A percentile compares a stretch with the other conserved stretches of the same genome.
These are phyloP conservation scores for Pinctada fucata DNA, from an alignment of 2,888 invertebrate genomes.

Conservation along the genomic window DNA sequence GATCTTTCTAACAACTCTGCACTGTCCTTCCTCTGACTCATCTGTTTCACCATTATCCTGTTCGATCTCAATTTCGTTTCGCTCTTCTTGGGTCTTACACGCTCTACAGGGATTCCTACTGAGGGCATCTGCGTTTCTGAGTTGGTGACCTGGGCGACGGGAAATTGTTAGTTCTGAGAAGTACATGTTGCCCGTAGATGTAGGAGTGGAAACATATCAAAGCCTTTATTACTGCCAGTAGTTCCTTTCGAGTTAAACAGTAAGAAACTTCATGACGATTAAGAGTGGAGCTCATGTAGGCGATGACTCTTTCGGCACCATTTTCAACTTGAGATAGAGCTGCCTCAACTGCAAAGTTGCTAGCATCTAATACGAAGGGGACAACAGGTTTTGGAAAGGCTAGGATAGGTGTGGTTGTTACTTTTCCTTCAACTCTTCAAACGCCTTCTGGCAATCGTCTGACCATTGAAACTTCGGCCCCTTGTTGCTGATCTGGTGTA, in stretches of 20 bases:
- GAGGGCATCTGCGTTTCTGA: conserved; percentile 18
- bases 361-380: neutral
- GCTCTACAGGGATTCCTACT: neutral
- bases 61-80: neutral
- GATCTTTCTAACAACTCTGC: neutral
- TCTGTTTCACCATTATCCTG: neutral
- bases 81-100: neutral
- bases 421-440: too few relatives aligned
- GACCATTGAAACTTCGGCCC: too few relatives aligned
- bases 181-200: neutral
- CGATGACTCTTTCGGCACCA: neutral
- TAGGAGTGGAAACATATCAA: neutral
- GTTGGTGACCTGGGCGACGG: neutral
- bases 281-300: neutral
- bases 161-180: neutral
- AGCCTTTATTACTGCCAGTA: neutral
- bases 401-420: conserved; percentile 25
- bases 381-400: conserved; percentile 16
- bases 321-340: neutral
- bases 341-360: neutral
- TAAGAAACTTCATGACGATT: neutral
- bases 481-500: too few relatives aligned
- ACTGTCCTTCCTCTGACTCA: neutral
- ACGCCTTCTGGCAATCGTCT: too few relatives aligned
- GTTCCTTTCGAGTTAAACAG: neutral